Percentiles rank a stretch among this genome's conserved stretches.
Evolutionary conservation across 2,888 invertebrate genomes (phyloP).

Genomic region (Sphecodes monilicornis): DNA sequence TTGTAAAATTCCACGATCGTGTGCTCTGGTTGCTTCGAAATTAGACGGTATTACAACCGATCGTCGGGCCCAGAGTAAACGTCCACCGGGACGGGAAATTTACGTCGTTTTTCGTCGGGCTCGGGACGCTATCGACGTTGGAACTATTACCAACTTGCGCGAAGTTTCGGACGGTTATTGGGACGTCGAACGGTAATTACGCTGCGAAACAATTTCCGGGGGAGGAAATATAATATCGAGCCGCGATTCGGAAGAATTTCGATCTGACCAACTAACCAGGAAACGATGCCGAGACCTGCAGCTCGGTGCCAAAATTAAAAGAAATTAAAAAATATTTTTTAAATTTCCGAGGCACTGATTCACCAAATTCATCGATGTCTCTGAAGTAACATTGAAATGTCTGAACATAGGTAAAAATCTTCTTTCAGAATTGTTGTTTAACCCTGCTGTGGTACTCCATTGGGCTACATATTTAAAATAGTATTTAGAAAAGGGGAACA

Average conservation of each 20-base stretch:
- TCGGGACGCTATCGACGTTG: constrained; percentile 21
- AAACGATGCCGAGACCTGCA: neutral
- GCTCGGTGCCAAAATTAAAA: neutral
- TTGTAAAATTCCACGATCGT: neutral
- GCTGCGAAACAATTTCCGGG: constrained; percentile 40
- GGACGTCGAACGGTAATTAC: constrained; percentile 46
- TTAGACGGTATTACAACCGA: neutral
- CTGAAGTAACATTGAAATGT: neutral
- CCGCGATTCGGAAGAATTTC: neutral
- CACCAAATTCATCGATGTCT: neutral
- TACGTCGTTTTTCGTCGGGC: constrained; percentile 1
- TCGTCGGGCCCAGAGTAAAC: neutral
- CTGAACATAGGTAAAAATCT: neutral
- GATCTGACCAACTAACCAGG: neutral
- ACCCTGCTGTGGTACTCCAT: too few relatives aligned
- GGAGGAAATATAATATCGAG: constrained; percentile 13
- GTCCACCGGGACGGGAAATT: constrained; percentile 6
- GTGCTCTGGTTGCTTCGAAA: neutral
- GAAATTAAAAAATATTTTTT: too few relatives aligned
- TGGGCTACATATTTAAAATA: too few relatives aligned
- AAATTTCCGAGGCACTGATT: neutral
- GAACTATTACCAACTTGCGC: constrained; percentile 41
- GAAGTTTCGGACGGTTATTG: constrained; percentile 45
- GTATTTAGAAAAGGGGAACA: too few relatives aligned
- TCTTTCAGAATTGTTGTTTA: too few relatives aligned